A percentile compares a stretch with the other conserved stretches of the same genome.
Evolutionary conservation across 2,113 vertebrate species (phyloP).

Genomic region (Sus scrofa): T2T-Sscrofa CM000819.6:20926501-20927000

Average conservation of each 20-base stretch:
- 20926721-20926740: neutral
- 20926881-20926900: too few species aligned
- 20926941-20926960: too few species aligned
- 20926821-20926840: too few species aligned
- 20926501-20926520: constrained; percentile 14
- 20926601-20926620: neutral
- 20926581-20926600: neutral
- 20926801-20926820: too few species aligned
- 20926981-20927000: neutral
- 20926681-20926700: neutral
- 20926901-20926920: too few species aligned
- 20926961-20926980: too few species aligned
- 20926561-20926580: neutral
- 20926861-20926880: too few species aligned
- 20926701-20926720: neutral
- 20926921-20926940: too few species aligned
- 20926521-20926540: neutral
- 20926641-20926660: neutral
- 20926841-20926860: too few species aligned
- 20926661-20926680: neutral
- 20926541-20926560: neutral
- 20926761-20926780: too few species aligned
- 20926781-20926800: too few species aligned
- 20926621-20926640: neutral
- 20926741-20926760: too few species aligned